phyloP scores from a whole-genome alignment of 2,113 vertebrate species.

The Heptranchias perlo region DNA sequence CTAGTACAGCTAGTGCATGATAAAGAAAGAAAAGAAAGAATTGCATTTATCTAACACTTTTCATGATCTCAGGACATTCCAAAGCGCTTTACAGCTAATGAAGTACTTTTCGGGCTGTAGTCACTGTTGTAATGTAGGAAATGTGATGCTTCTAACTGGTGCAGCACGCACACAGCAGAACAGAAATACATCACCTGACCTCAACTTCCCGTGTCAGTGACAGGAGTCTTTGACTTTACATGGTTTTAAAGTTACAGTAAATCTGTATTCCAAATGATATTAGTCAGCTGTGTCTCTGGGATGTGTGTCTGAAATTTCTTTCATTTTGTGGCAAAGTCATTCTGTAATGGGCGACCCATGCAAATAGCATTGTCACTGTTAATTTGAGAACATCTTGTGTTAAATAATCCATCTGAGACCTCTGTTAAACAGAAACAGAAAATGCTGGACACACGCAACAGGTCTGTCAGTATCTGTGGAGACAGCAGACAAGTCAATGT shows the following conservation, averaged over 20 bases:
- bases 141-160: not conserved
- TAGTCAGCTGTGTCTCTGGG: not conserved
- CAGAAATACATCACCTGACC: not conserved
- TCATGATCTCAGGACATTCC: not conserved
- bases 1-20: not conserved
- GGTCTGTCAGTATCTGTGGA: not conserved
- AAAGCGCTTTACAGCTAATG: not conserved
- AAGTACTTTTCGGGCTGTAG: not conserved
- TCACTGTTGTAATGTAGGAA: not conserved
- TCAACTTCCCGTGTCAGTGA: not conserved
- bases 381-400: not conserved
- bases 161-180: not conserved
- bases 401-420: not conserved
- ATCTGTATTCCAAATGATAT: not conserved
- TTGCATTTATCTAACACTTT: not conserved
- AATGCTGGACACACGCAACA: not conserved
- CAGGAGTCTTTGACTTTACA: not conserved
- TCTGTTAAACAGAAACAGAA: not conserved
- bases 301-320: not conserved
- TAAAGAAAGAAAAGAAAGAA: not conserved
- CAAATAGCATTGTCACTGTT: not conserved
- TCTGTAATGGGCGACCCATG: not conserved
- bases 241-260: not conserved
- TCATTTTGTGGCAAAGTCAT: not conserved
- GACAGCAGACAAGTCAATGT: not conserved